These are phyloP conservation scores for Temnothorax nylanderi DNA, from an alignment of 1,140 invertebrate genomes.

Conservation along the genomic window DNA sequence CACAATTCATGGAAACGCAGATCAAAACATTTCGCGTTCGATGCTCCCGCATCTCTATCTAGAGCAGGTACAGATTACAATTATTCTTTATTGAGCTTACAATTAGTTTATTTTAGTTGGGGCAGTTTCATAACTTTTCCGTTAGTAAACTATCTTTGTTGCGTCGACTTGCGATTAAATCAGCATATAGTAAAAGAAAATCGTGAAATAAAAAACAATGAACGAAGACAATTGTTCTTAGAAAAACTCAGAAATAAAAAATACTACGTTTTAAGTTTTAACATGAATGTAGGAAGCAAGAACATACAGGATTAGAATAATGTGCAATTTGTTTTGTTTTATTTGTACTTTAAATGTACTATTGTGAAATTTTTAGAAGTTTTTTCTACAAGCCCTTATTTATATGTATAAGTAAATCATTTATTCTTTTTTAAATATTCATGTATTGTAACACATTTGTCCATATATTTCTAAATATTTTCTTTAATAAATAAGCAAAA, in stretches of 20 bases:
- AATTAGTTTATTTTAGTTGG: not conserved
- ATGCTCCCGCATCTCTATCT: not conserved
- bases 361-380: no score
- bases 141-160: not conserved
- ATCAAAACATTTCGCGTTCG: conserved; percentile 36
- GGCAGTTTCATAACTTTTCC: not conserved
- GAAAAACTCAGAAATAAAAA: no score
- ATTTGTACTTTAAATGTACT: not conserved
- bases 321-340: not conserved
- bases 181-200: not conserved
- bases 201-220: not conserved
- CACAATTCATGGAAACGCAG: conserved; percentile 34
- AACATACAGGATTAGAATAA: not conserved
- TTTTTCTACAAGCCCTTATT: no score
- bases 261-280: no score
- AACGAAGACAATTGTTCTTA: no score
- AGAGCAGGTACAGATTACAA: not conserved
- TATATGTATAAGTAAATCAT: not conserved
- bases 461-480: not conserved
- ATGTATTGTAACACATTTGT: not conserved
- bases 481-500: not conserved
- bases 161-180: not conserved
- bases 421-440: not conserved
- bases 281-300: no score
- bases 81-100: not conserved